phyloP scores from a whole-genome alignment of 2,888 invertebrate genomes.

The Galeruca laticollis region DNA sequence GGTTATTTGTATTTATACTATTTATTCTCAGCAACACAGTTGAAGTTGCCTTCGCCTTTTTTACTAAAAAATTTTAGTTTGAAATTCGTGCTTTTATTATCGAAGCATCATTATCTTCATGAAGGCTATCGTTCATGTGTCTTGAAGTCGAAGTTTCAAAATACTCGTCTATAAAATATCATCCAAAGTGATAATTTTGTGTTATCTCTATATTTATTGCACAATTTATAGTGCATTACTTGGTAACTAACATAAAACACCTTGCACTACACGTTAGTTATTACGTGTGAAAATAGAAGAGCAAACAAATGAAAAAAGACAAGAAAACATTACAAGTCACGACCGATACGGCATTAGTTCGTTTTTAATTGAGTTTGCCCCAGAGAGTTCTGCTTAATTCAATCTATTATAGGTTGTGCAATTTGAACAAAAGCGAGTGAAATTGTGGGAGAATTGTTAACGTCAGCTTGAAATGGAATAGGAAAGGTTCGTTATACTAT shows the following conservation, averaged over 20 bases:
- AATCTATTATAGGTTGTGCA: conserved; percentile 36
- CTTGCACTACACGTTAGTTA: conserved; percentile 4
- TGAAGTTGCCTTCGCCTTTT: too few relatives aligned
- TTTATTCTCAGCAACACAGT: too few relatives aligned
- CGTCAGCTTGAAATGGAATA: background rate
- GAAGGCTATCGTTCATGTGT: background rate
- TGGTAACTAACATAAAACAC: conserved; percentile 16
- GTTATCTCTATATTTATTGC: conserved; percentile 6
- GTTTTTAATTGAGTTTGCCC: conserved; percentile 51
- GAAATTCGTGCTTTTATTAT: too few relatives aligned
- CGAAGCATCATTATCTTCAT: too few relatives aligned
- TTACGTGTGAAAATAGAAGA: conserved; percentile 26
- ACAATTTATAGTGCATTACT: conserved; percentile 4
- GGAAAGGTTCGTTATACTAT: background rate
- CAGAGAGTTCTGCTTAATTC: conserved; percentile 49
- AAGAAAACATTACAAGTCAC: conserved; percentile 25
- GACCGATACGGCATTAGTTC: conserved; percentile 35
- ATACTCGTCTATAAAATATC: background rate
- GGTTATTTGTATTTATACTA: too few relatives aligned
- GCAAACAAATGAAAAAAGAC: background rate
- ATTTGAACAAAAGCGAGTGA: conserved; percentile 20
- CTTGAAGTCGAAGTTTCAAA: background rate
- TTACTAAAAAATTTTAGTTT: too few relatives aligned
- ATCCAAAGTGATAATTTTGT: background rate
- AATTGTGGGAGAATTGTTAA: conserved; percentile 16